phyloP scores from a whole-genome alignment of 2,113 vertebrate species.

The Tautogolabrus adspersus region DNA sequence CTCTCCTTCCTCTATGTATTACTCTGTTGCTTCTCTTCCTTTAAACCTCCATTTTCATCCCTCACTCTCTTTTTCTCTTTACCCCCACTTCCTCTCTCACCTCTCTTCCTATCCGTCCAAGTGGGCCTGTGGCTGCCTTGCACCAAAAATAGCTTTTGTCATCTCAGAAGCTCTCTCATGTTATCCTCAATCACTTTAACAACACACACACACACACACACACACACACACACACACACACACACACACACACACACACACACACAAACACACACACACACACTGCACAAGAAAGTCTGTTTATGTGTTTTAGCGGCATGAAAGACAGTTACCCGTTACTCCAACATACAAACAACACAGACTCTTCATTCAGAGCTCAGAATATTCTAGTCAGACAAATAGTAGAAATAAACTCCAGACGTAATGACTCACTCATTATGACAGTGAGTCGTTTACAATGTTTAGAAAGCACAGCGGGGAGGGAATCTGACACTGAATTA shows the following conservation, averaged over 20 bases:
- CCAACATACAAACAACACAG: constrained; percentile 18
- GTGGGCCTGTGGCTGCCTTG: constrained; percentile 51
- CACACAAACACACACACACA: neutral
- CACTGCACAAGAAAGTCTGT: constrained; percentile 11
- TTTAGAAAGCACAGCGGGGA: constrained; percentile 37
- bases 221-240: too few relatives aligned
- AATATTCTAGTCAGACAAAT: neutral
- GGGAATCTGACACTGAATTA: constrained; percentile 37
- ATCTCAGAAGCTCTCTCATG: constrained; percentile 55
- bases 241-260: too few relatives aligned
- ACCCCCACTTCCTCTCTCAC: constrained; percentile 24
- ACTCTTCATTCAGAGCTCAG: neutral
- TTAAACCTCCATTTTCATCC: neutral
- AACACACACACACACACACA: constrained; percentile 19
- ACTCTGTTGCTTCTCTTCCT: neutral
- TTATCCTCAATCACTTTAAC: constrained; percentile 55
- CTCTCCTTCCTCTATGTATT: neutral
- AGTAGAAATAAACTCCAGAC: constrained; percentile 12
- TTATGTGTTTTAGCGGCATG: neutral
- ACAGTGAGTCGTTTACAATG: constrained; percentile 30
- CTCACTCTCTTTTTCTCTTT: neutral
- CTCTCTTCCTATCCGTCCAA: constrained; percentile 36
- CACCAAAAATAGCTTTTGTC: constrained; percentile 77
- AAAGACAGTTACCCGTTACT: constrained; percentile 8
- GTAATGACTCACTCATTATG: constrained; percentile 37